Evolutionary conservation across 1,140 invertebrate genomes (phyloP).

Genomic region (Asobara japonica): DNA sequence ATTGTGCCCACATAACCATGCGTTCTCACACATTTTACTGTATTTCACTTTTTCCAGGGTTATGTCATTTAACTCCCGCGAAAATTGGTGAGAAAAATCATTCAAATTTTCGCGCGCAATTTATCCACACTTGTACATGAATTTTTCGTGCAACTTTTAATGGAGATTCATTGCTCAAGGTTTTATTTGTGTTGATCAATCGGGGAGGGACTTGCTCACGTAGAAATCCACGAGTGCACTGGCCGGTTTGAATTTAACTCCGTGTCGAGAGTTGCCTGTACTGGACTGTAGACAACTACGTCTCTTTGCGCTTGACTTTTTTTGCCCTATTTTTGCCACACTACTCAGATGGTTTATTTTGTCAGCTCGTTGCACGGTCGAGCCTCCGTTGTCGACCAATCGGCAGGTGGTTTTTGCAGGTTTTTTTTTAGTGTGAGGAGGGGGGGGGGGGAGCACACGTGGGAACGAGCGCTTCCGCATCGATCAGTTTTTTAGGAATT

Average conservation of each 20-base stretch:
- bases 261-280: too few species aligned
- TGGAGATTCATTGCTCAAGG: too few species aligned
- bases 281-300: too few species aligned
- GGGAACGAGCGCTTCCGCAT: background rate
- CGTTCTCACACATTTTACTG: too few species aligned
- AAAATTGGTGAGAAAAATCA: background rate
- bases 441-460: background rate
- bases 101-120: background rate
- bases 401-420: background rate
- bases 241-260: constrained; percentile 47
- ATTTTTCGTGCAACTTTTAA: too few species aligned
- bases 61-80: background rate
- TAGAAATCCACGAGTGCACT: constrained; percentile 43
- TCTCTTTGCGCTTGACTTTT: background rate
- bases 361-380: background rate
- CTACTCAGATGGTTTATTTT: background rate
- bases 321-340: background rate
- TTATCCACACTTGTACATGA: too few species aligned
- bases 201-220: background rate
- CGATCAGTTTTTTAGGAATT: background rate
- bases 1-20: too few species aligned
- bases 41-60: background rate
- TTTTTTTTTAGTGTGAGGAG: background rate
- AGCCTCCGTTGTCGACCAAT: constrained; percentile 5
- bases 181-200: background rate